These are phyloP conservation scores for Paratrypauchen microcephalus DNA, from an alignment of 2,797 vertebrate genomes.

Conservation along the genomic window DNA sequence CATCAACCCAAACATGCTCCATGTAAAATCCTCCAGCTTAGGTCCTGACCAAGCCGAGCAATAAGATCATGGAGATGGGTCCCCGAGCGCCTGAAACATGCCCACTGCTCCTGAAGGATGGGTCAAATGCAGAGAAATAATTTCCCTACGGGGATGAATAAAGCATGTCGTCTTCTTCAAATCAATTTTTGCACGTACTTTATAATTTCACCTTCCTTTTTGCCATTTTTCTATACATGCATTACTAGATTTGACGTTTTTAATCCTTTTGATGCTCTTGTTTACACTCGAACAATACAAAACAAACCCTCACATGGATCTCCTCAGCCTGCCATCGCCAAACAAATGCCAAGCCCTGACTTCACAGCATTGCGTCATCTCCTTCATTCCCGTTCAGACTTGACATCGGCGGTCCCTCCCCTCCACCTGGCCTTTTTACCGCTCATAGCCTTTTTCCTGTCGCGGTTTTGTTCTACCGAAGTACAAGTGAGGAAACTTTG, in stretches of 20 bases:
- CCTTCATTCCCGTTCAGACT: background rate
- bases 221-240: background rate
- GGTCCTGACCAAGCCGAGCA: too few relatives aligned
- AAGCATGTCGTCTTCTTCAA: too few relatives aligned
- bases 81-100: too few relatives aligned
- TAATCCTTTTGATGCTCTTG: background rate
- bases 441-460: constrained; percentile 5
- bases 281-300: background rate
- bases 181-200: background rate
- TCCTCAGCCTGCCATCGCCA: background rate
- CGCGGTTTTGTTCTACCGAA: constrained; percentile 17
- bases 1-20: too few relatives aligned
- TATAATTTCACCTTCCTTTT: background rate
- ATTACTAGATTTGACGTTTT: background rate
- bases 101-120: too few relatives aligned
- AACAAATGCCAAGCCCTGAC: background rate
- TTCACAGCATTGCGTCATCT: background rate
- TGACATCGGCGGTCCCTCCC: background rate
- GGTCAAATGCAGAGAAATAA: too few relatives aligned
- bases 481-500: constrained; percentile 5
- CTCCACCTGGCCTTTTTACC: constrained; percentile 3
- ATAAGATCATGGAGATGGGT: too few relatives aligned
- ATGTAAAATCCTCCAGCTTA: too few relatives aligned
- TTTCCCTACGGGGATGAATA: too few relatives aligned
- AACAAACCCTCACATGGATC: background rate